A percentile compares a stretch with the other conserved stretches of the same genome.
These are phyloP conservation scores for Cyprinodon brontotheroides DNA, from an alignment of 2,113 vertebrate species.

Conservation along the genomic window DNA sequence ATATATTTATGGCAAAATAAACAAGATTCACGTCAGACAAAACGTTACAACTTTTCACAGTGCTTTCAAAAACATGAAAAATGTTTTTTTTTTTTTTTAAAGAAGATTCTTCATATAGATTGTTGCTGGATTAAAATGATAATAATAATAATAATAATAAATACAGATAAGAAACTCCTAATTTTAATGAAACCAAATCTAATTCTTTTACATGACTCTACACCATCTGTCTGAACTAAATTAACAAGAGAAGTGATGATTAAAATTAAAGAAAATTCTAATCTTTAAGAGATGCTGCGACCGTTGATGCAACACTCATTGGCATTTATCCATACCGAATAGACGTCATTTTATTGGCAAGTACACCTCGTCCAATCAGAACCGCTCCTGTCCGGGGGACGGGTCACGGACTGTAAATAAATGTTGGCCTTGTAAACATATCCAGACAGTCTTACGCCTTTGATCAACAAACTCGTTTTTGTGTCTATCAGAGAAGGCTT, in stretches of 20 bases:
- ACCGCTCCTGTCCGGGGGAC: neutral
- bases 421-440: neutral
- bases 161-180: neutral
- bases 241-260: neutral
- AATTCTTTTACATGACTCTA: neutral
- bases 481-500: slow-evolving; percentile 1
- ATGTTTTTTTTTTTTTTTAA: neutral
- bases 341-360: slow-evolving; percentile 4
- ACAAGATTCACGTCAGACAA: neutral
- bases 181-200: neutral
- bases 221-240: neutral
- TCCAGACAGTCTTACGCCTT: neutral
- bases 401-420: neutral
- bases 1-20: neutral
- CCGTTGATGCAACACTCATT: neutral
- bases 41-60: neutral
- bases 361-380: slow-evolving; percentile 28
- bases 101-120: neutral
- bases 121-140: neutral
- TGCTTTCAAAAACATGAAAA: neutral
- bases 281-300: neutral
- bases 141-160: neutral
- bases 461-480: slow-evolving; percentile 16
- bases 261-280: neutral
- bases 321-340: neutral